Evolutionary conservation across 1,140 invertebrate genomes (phyloP), one percentile per base, ranked within the genome.

Genomic region (Brachionus koreanus): DNA sequence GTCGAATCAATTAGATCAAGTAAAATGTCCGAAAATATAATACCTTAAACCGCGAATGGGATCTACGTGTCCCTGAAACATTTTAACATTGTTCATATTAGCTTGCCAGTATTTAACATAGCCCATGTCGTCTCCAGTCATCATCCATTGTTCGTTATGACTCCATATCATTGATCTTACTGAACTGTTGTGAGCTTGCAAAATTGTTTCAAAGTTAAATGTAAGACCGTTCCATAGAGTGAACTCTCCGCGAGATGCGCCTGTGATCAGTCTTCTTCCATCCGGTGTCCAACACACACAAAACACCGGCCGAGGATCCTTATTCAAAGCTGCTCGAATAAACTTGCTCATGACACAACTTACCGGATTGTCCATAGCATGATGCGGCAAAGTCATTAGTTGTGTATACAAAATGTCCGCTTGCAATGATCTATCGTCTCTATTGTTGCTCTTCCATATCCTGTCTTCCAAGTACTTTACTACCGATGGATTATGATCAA

Each of bases 71-170:
- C 96, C 98, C 90, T 98, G 97, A 91, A 97, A 99, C 95, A 99
- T 98, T 91, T 99, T 98, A 19, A 99, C 98, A 90, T 99, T 99
- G 90, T 99, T 99, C 97, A 99, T 99, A 90, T 99, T 99, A 84
- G 95, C 96, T 91, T 99, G 98, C 98, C 98, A 99, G 90, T 99
- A 99, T 87, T 99, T 99, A 57, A 99, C 95, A 87, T 95, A 99
- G 39, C 98, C 98, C 63, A 93, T 93, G 87, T 99, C 96, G 90
- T 99, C 98, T 10, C 95, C 98, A 0, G 97, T 99, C 52, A 99
- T 94, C 95, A 99, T 97, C 98, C 98, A 99, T 84, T 94, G 93
- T 90, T 98, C 97, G 87, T 96, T 98, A 87, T 98, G 95, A 46
- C 96, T 98, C 98, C 98, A 99, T 12, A 96, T 94, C 97, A 99